Conservation (phyloP, 2,113 vertebrate genomes). For the Lynx canadensis region DNA sequence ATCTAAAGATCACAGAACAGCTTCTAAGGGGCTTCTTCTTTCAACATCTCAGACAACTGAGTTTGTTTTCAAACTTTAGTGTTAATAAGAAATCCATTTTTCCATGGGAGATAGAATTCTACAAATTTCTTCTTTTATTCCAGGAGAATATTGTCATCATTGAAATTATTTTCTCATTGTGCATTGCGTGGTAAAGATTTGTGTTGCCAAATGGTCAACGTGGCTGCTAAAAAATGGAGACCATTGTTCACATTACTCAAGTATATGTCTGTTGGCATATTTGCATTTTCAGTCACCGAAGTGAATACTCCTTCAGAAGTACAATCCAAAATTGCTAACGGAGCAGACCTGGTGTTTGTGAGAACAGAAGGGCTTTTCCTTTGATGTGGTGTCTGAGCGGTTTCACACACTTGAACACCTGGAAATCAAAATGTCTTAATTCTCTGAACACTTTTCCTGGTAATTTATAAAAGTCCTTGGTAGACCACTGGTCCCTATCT, state of each 20-base stretch:
- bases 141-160: background rate
- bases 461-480: background rate
- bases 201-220: background rate
- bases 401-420: background rate
- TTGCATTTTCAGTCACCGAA: conserved; percentile 28
- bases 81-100: background rate
- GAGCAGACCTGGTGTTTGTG: background rate
- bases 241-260: background rate
- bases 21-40: background rate
- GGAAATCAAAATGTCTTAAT: background rate
- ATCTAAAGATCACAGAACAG: background rate
- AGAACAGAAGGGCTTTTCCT: background rate
- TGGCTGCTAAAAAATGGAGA: background rate
- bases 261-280: background rate
- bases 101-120: background rate
- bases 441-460: conserved; percentile 10
- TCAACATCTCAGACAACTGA: background rate
- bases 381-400: conserved; percentile 15
- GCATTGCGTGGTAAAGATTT: background rate
- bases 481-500: background rate
- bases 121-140: background rate
- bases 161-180: background rate
- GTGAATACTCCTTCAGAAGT: background rate
- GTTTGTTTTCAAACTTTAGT: background rate
- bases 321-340: background rate